These are phyloP conservation scores for Microtus agrestis DNA, from an alignment of 2,797 vertebrate species.

Conservation along the genomic window DNA sequence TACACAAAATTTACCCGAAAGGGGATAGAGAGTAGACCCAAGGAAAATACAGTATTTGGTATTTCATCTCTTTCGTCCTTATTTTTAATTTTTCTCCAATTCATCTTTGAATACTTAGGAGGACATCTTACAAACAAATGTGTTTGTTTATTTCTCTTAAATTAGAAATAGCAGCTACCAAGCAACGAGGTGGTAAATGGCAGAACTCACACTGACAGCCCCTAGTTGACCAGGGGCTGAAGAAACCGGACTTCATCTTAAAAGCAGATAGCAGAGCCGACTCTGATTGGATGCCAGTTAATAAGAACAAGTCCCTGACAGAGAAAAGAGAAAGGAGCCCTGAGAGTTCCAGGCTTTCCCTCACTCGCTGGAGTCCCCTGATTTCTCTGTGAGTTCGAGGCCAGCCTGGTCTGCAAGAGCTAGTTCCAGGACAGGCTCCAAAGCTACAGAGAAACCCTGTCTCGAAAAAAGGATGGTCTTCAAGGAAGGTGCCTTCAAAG, in stretches of 20 bases:
- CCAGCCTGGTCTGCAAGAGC: no score
- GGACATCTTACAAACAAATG: not conserved
- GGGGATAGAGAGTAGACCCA: not conserved
- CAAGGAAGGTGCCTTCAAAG: not conserved
- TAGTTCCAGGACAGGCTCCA: no score
- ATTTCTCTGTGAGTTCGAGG: not conserved
- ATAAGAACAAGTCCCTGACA: not conserved
- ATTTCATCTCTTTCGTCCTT: not conserved
- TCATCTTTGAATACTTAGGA: constrained; percentile 43
- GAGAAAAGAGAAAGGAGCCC: not conserved
- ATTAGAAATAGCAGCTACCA: not conserved
- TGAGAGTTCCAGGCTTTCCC: no score
- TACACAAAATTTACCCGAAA: not conserved
- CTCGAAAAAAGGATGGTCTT: no score
- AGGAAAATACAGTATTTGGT: not conserved
- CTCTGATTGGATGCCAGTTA: not conserved
- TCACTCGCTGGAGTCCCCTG: not conserved
- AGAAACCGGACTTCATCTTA: constrained; percentile 31
- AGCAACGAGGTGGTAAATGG: not conserved
- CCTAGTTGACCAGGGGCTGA: not conserved
- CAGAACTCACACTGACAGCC: not conserved
- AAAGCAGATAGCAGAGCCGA: not conserved
- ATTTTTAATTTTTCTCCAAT: constrained; percentile 35
- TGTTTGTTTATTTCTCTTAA: constrained; percentile 8
- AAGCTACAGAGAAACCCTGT: no score